Base-by-base conservation (phyloP, 1,140 invertebrate genomes). In the Dolichoris vasculosae region DNA sequence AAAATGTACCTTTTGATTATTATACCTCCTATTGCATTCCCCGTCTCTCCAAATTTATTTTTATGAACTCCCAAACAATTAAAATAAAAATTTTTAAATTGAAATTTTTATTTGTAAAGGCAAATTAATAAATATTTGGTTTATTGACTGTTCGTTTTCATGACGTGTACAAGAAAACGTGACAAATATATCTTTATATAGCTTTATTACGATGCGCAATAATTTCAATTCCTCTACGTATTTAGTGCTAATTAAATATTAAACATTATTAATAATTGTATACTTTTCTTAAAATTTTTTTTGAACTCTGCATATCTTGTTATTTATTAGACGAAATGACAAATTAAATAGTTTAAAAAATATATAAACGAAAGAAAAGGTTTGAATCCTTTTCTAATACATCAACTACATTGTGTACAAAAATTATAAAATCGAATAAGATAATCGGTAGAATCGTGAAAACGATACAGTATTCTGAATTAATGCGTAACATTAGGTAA, bases 331-430 rank as follows among this genome's bases (percentile, higher is more conserved):
- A 32, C 38, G 2, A 78, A 82, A 63, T 83, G 81, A 82, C 76
- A 81, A 55, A 73, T 81, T 81, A 82, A 48, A 17, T 67, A 51
- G 63, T 76, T 81, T 76, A 46, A 23, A 69, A 67, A 84, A 82
- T 59, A 73, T 81, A 51, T 77, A 67, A 81, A 80, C 30, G 43
- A 82, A 63, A n/a, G 48, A 59, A 79, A 82, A 84, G 32, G 51
- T 23, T 76, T 26, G 17, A 76, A 30, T 86, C 48, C 67, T 88
- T 86, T 89, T 87, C 84, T 87, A 77, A 87, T 88, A 86, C 88
- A 89, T 87, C 86, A 87, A 84, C 86, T 89, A 83, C 87, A 89
- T 86, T 85, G 89, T 93, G 91, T 92, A 93, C 92, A 93, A 92
- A 92, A 92, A 59, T 4, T 51, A 82, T 73, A 35, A 89, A 92